Evolutionary conservation across 2,113 vertebrate species (phyloP), one percentile per base, ranked within the genome.

Genomic region (Balaeniceps rex): DNA sequence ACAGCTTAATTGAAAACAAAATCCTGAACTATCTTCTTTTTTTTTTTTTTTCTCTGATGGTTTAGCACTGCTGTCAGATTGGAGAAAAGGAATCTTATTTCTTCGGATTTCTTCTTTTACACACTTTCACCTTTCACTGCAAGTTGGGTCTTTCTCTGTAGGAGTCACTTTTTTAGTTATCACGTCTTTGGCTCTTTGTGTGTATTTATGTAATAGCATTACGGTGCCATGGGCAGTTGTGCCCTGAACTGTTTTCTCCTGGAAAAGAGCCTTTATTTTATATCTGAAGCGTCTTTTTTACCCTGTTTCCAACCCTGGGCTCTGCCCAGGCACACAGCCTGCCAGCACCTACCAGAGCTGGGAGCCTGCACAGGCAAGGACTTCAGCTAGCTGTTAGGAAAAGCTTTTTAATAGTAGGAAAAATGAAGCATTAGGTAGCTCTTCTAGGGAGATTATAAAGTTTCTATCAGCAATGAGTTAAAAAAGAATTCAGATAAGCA

Each of bases 1-100:
- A 90, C 49, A 78, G 15, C 31, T 86, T 94, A 88, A 90, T 90
- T 92, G 90, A 93, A 95, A 93, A 86, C 40, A 83, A 88, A 92
- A 77, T 61, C 28, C 44, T 64, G 12, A 79, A 52, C 31, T 47
- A 17, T 5, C 4, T 42, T 8, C 3, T 17, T 9, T 14, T 44
- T 34, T 19, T 51, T 44, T 25, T 29, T 19, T 57, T 28, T 8
- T 7, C 9, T 69, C 47, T 85, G 44, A 24, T 71, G 18, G 12
- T 36, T 87, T 84, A 75, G 12, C 2, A 3, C 14, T 60, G 16
- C 19, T 83, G 14, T 52, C 60, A 60, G 22, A 33, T 31, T 33
- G 70, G 34, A 79, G 49, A 58, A 94, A 71, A 52, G 23, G 21
- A 92, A n/a, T 12, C 14, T 80, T 61, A 33, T 31, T 81, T 76